Conservation (phyloP, 2,888 invertebrate species). For the Macroteleia sp. region DNA sequence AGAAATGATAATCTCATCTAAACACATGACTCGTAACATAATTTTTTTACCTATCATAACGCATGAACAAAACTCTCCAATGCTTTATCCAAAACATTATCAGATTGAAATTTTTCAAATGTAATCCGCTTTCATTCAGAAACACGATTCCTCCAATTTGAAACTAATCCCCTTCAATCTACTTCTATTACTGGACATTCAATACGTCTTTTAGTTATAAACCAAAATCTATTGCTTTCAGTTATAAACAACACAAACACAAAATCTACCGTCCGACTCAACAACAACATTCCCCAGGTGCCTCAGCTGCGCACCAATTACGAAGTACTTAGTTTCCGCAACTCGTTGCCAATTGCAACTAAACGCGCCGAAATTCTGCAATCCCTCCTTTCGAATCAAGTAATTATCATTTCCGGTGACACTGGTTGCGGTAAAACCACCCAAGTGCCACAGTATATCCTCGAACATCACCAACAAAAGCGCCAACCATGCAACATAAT, state of each 20-base stretch:
- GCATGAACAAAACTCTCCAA: too few species aligned
- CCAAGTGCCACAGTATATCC: conserved; percentile 96
- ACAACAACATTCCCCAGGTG: conserved; percentile 88
- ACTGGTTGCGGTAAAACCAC: conserved; percentile 98
- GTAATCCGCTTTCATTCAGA: too few species aligned
- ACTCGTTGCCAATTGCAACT: conserved; percentile 89
- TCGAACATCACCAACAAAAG: conserved; percentile 89
- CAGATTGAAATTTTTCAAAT: too few species aligned
- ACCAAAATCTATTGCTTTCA: too few species aligned
- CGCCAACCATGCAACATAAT: conserved; percentile 91
- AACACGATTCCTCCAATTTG: too few species aligned
- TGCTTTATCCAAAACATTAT: too few species aligned
- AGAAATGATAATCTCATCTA: too few species aligned
- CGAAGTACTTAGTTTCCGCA: conserved; percentile 86
- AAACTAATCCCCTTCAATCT: too few species aligned
- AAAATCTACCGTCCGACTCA: conserved; percentile 87
- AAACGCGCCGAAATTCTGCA: conserved; percentile 88
- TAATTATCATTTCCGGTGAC: conserved; percentile 91
- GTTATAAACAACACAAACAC: conserved; percentile 83
- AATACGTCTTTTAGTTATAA: too few species aligned
- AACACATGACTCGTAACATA: too few species aligned
- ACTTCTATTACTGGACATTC: too few species aligned
- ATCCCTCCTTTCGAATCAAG: conserved; percentile 84
- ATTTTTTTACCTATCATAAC: too few species aligned
- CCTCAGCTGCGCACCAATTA: conserved; percentile 85